Conservation (phyloP, 1,140 invertebrate genomes). For the Sminthurinus signatus region DNA sequence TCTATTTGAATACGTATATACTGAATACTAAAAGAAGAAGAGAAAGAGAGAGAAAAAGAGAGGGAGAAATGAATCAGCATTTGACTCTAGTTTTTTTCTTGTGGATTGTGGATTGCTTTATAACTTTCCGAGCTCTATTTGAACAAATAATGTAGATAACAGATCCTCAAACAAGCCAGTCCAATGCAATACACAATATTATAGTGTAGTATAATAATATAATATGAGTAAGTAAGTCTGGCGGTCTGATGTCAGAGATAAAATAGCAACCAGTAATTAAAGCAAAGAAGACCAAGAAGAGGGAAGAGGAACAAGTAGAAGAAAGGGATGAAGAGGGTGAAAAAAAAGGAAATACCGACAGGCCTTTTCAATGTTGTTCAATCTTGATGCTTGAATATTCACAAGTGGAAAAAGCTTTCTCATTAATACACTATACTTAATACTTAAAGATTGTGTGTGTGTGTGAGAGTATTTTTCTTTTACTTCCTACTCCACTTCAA, state of each 20-base stretch:
- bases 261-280: slow-evolving; percentile 33
- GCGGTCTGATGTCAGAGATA: slow-evolving; percentile 24
- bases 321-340: neutral
- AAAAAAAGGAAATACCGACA: slow-evolving; percentile 7
- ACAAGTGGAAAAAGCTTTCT: slow-evolving; percentile 8
- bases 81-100: slow-evolving; percentile 10
- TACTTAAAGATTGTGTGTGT: neutral
- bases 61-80: slow-evolving; percentile 28
- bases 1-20: no score
- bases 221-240: no score
- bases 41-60: slow-evolving; percentile 8
- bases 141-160: slow-evolving; percentile 33
- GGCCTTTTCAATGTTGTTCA: no score
- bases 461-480: no score
- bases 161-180: slow-evolving; percentile 36
- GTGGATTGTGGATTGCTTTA: no score
- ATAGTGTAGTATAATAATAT: no score
- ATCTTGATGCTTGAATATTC: slow-evolving; percentile 5
- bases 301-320: neutral
- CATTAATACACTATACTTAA: slow-evolving; percentile 7
- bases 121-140: slow-evolving; percentile 20
- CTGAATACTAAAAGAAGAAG: slow-evolving; percentile 18
- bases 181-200: no score
- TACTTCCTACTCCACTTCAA: no score
- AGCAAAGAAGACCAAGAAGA: slow-evolving; percentile 2